Evolutionary conservation across 2,888 invertebrate genomes (phyloP).

Genomic region (Lasioglossum villosulum): DNA sequence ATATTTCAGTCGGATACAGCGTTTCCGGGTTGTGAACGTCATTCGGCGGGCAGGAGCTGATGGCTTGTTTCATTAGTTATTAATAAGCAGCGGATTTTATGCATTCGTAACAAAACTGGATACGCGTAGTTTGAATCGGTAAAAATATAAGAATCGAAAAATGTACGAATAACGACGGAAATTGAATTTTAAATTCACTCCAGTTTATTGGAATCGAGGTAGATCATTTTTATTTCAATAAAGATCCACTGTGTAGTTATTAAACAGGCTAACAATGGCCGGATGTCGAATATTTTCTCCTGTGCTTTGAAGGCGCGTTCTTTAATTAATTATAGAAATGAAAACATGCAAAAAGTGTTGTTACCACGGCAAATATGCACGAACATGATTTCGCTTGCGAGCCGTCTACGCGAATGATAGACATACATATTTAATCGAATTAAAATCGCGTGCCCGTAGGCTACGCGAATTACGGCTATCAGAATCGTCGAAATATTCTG

Average conservation of each 20-base stretch:
- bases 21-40: conserved; percentile 27
- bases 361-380: neutral
- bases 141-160: too few species aligned
- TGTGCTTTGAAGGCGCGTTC: neutral
- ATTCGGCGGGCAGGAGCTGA: neutral
- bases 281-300: neutral
- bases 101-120: too few species aligned
- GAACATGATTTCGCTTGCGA: neutral
- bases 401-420: neutral
- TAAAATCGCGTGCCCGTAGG: neutral
- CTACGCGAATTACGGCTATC: neutral
- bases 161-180: too few species aligned
- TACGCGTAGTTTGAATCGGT: too few species aligned
- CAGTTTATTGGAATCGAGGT: too few species aligned
- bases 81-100: neutral
- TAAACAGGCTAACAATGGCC: neutral
- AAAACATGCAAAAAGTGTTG: neutral
- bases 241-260: neutral
- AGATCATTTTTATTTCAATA: too few species aligned
- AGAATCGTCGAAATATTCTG: neutral
- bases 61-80: conserved; percentile 13
- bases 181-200: too few species aligned
- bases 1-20: neutral
- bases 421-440: neutral
- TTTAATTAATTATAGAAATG: neutral